Evolutionary conservation across 2,797 vertebrate genomes (phyloP).

Genomic region (Halcyon badia): DNA sequence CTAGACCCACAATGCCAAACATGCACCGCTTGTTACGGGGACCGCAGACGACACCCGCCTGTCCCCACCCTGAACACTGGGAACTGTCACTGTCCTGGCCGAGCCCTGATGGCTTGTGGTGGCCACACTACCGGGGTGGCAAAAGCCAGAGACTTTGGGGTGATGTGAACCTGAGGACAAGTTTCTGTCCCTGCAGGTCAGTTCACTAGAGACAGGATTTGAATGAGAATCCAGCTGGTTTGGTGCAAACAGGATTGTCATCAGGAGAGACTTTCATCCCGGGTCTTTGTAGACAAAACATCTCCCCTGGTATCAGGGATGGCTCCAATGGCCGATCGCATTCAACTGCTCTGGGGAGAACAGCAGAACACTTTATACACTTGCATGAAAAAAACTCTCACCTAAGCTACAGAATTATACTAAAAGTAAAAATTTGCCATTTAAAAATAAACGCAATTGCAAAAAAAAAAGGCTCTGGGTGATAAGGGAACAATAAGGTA

Average conservation of each 20-base stretch:
- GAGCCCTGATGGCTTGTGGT: background rate
- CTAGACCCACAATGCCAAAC: background rate
- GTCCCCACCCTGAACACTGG: background rate
- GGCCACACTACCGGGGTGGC: fast-evolving
- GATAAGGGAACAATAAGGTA: background rate
- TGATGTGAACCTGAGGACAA: background rate
- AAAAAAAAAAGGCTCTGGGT: background rate
- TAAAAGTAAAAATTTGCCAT: background rate
- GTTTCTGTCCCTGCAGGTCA: background rate
- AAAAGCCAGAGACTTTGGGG: background rate
- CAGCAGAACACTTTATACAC: background rate
- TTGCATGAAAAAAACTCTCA: background rate
- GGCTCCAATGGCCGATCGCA: background rate
- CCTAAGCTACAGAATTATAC: background rate
- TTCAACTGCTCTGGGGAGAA: background rate
- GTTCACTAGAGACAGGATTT: background rate
- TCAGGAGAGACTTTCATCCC: background rate
- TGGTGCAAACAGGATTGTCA: background rate
- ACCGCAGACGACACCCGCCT: fast-evolving
- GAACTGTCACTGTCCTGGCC: background rate
- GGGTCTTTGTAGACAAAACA: background rate
- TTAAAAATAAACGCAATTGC: background rate
- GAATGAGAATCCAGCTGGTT: background rate
- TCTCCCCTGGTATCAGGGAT: background rate
- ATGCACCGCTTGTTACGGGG: background rate